A percentile compares a stretch with the other conserved stretches of the same genome.
Conservation (phyloP, 2,113 vertebrate genomes). For the Artemisiospiza belli region DNA sequence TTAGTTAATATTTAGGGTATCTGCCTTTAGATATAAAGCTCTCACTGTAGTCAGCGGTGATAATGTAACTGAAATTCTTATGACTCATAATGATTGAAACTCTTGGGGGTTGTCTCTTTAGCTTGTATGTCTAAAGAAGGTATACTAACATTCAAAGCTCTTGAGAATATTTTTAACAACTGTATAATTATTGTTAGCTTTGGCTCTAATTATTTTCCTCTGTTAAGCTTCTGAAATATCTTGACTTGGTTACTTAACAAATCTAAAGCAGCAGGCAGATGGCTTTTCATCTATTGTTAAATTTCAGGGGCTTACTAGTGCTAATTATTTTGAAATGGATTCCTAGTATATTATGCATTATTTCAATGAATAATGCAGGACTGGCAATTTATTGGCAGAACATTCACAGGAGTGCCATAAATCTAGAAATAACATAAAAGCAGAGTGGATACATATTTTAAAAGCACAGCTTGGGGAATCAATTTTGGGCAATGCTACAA, state of each 20-base stretch:
- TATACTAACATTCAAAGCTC: not conserved
- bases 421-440: slow-evolving; percentile 54
- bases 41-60: not conserved
- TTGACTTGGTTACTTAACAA: not conserved
- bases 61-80: not conserved
- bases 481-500: not conserved
- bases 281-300: slow-evolving; percentile 60
- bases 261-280: slow-evolving; percentile 23
- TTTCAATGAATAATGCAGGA: slow-evolving; percentile 62
- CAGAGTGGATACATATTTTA: slow-evolving; percentile 50
- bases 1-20: not conserved
- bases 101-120: not conserved
- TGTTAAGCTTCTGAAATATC: slow-evolving; percentile 25
- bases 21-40: not conserved
- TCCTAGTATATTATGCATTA: slow-evolving; percentile 40
- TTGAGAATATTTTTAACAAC: slow-evolving; percentile 4
- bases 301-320: slow-evolving; percentile 34
- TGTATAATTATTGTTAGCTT: slow-evolving; percentile 14
- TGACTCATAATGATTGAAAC: not conserved
- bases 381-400: slow-evolving; percentile 54
- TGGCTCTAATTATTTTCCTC: not conserved
- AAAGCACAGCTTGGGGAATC: slow-evolving; percentile 21
- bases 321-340: slow-evolving; percentile 66
- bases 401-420: slow-evolving; percentile 13
- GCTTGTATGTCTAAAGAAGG: not conserved